A percentile compares a stretch with the other conserved stretches of the same genome.
Conservation (phyloP, 2,888 invertebrate genomes). For the Eilema sororculum region DNA sequence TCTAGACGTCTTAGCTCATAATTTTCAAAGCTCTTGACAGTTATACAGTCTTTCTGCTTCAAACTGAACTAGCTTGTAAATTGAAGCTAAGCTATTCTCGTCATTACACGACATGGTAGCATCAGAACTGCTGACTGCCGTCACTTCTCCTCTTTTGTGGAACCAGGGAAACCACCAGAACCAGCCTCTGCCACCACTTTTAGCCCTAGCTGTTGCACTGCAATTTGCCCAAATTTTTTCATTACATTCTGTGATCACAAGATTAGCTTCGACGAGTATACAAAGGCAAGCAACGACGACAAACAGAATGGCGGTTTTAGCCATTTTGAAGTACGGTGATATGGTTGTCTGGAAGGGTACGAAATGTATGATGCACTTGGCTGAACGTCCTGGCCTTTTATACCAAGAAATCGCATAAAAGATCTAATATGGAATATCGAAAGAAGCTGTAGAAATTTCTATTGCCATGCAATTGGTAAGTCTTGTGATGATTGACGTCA, state of each 20-base stretch:
- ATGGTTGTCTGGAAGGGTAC: neutral
- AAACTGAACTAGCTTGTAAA: conserved; percentile 68
- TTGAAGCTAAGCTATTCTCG: conserved; percentile 70
- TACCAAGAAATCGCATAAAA: conserved; percentile 10
- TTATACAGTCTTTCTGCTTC: conserved; percentile 74
- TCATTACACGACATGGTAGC: conserved; percentile 67
- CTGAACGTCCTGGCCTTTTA: conserved; percentile 31
- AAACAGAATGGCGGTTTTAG: conserved; percentile 61
- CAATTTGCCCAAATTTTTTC: conserved; percentile 34
- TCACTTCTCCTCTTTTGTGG: conserved; percentile 52
- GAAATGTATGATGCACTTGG: conserved; percentile 23
- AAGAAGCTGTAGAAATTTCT: no score
- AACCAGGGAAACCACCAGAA: no score
- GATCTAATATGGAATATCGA: neutral
- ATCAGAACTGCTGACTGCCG: no score
- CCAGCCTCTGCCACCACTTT: no score
- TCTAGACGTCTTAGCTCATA: conserved; percentile 65
- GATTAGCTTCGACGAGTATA: conserved; percentile 73
- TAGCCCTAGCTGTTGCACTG: no score
- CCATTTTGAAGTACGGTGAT: conserved; percentile 58
- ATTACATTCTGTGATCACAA: conserved; percentile 88
- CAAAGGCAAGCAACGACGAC: conserved; percentile 66
- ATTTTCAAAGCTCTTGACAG: conserved; percentile 53
- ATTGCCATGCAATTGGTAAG: conserved; percentile 30
- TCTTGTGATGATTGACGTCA: conserved; percentile 12